Percentiles rank a stretch among this genome's conserved stretches.
Conservation (phyloP, 2,797 vertebrate species). For the Psittacula derbiana region DNA sequence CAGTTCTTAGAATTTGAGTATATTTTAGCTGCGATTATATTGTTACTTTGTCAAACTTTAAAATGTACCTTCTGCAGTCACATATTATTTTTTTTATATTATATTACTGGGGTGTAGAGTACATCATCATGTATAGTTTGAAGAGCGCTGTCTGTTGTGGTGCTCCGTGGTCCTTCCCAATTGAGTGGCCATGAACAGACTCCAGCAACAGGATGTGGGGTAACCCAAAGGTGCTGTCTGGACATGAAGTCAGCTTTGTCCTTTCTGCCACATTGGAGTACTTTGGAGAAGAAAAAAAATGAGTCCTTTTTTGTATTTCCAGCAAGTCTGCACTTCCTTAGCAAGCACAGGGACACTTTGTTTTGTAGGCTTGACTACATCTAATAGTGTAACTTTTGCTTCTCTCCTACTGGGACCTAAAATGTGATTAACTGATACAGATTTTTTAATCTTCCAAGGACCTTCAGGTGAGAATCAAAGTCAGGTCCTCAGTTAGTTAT, state of each 20-base stretch:
- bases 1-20: neutral
- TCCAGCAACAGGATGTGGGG: neutral
- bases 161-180: neutral
- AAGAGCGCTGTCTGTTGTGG: neutral
- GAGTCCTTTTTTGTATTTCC: neutral
- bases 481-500: neutral
- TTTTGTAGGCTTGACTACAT: neutral
- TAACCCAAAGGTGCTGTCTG: neutral
- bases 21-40: neutral
- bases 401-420: neutral
- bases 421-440: neutral
- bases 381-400: neutral
- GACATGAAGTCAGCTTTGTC: neutral
- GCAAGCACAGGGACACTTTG: neutral
- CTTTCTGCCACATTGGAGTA: neutral
- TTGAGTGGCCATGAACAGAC: neutral
- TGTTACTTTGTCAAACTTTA: neutral
- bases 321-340: neutral
- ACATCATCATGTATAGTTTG: neutral
- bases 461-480: conserved; percentile 19
- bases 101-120: neutral
- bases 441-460: neutral
- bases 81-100: neutral
- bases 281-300: neutral
- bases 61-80: neutral